Conservation (phyloP, 2,888 invertebrate genomes). For the Andrena dorsata region DNA sequence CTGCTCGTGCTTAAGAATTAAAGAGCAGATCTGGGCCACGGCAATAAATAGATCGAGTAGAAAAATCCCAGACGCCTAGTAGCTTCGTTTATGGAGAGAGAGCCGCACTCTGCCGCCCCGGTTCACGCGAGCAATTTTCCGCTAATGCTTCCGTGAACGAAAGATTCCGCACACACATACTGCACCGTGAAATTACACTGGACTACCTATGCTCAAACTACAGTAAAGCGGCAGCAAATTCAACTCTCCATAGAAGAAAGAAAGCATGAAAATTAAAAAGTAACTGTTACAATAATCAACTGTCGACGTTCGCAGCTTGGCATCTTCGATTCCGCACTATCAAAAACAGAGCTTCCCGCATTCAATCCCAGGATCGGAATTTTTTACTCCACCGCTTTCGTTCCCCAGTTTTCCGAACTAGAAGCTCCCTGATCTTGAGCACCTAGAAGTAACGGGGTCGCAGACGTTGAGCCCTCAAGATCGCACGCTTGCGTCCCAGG, state of each 20-base stretch:
- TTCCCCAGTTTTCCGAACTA: no score
- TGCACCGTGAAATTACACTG: slow-evolving; percentile 43
- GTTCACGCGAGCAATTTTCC: slow-evolving; percentile 38
- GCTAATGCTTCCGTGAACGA: slow-evolving; percentile 44
- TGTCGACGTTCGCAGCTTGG: neutral
- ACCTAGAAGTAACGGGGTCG: no score
- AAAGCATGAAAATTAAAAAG: neutral
- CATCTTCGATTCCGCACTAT: no score
- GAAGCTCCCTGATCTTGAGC: no score
- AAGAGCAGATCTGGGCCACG: slow-evolving; percentile 40
- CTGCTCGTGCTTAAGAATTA: slow-evolving; percentile 56
- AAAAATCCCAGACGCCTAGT: slow-evolving; percentile 50
- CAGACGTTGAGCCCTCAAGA: no score
- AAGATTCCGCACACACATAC: slow-evolving; percentile 8
- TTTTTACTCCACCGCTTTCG: no score
- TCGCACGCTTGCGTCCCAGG: no score
- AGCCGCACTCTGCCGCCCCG: slow-evolving; percentile 21
- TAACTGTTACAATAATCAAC: neutral
- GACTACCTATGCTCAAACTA: neutral
- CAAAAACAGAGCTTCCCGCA: no score
- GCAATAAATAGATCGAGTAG: slow-evolving; percentile 60
- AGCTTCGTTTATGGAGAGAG: slow-evolving; percentile 26
- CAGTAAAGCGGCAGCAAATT: slow-evolving; percentile 11
- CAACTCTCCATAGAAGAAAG: neutral
- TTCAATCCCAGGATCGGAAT: no score